phyloP scores from a whole-genome alignment of 1,140 invertebrate genomes.

The Trichonephila clavata region DNA sequence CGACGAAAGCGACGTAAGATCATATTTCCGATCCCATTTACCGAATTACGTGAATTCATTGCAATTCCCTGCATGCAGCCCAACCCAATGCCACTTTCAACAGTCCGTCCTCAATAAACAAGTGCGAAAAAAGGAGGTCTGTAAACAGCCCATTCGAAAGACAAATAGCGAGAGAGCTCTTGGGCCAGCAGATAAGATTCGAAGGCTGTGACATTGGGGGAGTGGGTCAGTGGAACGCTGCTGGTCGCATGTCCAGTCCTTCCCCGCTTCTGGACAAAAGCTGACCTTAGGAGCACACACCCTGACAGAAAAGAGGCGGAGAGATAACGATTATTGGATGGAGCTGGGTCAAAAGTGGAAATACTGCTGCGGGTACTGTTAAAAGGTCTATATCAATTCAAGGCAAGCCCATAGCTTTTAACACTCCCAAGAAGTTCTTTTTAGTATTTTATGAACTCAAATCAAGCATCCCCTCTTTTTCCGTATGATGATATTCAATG shows the following conservation, averaged over 20 bases:
- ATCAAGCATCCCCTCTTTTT: no score
- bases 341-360: background rate
- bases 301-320: background rate
- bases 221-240: constrained; percentile 57
- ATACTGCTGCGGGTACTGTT: background rate
- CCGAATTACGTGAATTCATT: background rate
- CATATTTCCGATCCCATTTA: background rate
- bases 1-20: background rate
- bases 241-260: constrained; percentile 38
- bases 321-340: background rate
- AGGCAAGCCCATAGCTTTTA: no score
- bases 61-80: background rate
- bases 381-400: no score
- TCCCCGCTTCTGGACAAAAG: constrained; percentile 30
- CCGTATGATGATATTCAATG: no score
- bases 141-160: background rate
- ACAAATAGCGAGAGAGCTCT: background rate
- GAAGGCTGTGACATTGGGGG: constrained; percentile 47
- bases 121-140: background rate
- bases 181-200: background rate
- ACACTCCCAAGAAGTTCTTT: no score
- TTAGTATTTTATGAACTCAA: no score
- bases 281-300: background rate
- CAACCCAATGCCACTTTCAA: background rate
- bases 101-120: background rate